Evolutionary conservation across 2,113 vertebrate genomes (phyloP), one percentile per base, ranked within the genome.

Genomic region (Zosterops hypoxanthus): DNA sequence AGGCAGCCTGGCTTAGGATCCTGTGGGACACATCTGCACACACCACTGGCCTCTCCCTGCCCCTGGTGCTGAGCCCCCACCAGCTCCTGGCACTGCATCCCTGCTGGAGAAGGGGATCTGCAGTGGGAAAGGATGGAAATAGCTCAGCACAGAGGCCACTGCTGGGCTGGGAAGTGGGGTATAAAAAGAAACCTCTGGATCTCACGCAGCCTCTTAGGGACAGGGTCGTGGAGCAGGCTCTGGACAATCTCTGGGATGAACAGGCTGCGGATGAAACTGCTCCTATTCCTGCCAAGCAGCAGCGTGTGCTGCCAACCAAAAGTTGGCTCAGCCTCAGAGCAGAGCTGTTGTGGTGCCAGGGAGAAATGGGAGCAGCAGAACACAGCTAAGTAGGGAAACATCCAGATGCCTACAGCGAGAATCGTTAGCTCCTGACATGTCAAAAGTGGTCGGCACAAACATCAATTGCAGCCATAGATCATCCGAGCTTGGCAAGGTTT

Each of bases 261-360:
- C 82, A 75, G 90, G 50, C 80, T 59, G 80, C 6, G n/a, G 80
- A 75, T 55, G 49, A 47, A 79, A 9, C 82, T 31, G 55, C 78
- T 94, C 70, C 87, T 26, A 1, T 12, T 65, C 89, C 86, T 49
- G 94, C 69, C 76, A 69, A 61, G 95, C 94, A 80, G 87, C 73
- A 82, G 77, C 5, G 7, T 46, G 41, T 70, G 94, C 93, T 90
- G 87, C 91, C 86, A 90, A 39, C 87, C 93, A 18, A 55, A 64
- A 93, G 85, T 6, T 92, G 94, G 95, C 87, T 77, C 26, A 3
- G 71, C 3, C 78, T 66, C 65, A 47, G 70, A 36, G 56, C 50
- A n/a, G 95, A 76, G 92, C 78, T 80, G 89, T 52, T 12, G 47
- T 28, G 66, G 72, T 93, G 93, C 93, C 94, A 96, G 91, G 89